A percentile compares a stretch with the other conserved stretches of the same genome.
Conservation (phyloP, 2,113 vertebrate species). For the Hymenochirus boettgeri region DNA sequence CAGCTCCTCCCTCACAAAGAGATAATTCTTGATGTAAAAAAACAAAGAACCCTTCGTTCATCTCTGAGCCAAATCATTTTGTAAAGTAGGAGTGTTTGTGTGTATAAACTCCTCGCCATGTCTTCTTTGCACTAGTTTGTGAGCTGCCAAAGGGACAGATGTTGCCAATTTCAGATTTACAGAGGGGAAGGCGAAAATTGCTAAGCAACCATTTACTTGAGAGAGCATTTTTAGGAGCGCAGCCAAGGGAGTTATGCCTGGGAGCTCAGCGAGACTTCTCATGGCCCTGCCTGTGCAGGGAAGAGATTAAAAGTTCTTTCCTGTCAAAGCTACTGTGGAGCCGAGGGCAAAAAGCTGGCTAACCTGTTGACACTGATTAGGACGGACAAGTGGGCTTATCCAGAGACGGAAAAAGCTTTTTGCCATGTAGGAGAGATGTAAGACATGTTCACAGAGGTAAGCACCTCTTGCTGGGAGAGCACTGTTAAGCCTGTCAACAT, state of each 20-base stretch:
- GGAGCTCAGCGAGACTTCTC: slow-evolving; percentile 57
- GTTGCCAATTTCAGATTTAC: slow-evolving; percentile 61
- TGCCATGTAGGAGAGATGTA: slow-evolving; percentile 61
- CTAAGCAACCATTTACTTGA: slow-evolving; percentile 70
- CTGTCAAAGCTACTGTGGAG: slow-evolving; percentile 49
- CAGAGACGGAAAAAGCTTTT: slow-evolving; percentile 55
- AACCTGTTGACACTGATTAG: slow-evolving; percentile 55
- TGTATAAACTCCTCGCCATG: background rate
- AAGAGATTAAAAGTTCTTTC: slow-evolving; percentile 63
- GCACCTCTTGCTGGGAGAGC: slow-evolving; percentile 40
- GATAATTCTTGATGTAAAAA: slow-evolving; percentile 13
- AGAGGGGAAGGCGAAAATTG: slow-evolving; percentile 67
- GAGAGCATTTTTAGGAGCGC: slow-evolving; percentile 65
- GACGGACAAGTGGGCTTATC: slow-evolving; percentile 57
- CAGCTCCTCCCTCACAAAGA: slow-evolving; percentile 17
- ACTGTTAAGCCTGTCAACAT: slow-evolving; percentile 1
- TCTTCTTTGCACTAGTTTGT: slow-evolving; percentile 50
- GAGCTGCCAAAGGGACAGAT: slow-evolving; percentile 62
- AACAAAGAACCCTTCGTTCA: slow-evolving; percentile 2
- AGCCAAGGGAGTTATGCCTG: slow-evolving; percentile 69
- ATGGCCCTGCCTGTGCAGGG: slow-evolving; percentile 51
- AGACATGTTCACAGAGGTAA: slow-evolving; percentile 67
- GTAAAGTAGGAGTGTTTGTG: slow-evolving; percentile 14
- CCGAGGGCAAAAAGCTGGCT: slow-evolving; percentile 49
- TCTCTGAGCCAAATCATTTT: slow-evolving; percentile 29